A percentile compares a stretch with the other conserved stretches of the same genome.
Conservation (phyloP, 1,140 invertebrate species). For the Drepana arcuata region DNA sequence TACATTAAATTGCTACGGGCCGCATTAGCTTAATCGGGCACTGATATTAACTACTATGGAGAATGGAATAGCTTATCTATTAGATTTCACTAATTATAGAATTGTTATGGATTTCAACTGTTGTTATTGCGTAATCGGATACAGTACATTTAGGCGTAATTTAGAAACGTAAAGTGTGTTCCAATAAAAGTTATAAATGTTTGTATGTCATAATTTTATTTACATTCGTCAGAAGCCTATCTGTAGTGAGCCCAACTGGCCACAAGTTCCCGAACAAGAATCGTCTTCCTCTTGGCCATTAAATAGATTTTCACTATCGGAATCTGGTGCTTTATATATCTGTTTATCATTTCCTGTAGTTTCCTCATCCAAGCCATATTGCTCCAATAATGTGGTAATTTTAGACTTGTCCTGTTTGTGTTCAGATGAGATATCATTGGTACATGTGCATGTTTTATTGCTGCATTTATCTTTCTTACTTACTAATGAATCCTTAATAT, state of each 20-base stretch:
- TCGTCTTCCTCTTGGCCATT: conserved; percentile 28
- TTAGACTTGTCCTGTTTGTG: conserved; percentile 22
- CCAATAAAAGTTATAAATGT: too few relatives aligned
- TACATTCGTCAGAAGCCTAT: conserved; percentile 36
- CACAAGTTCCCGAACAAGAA: conserved; percentile 39
- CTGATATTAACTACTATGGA: too few relatives aligned
- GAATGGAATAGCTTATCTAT: too few relatives aligned
- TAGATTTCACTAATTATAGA: too few relatives aligned
- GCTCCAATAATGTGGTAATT: conserved; percentile 29
- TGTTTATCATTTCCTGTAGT: conserved; percentile 7
- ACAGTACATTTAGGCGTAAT: too few relatives aligned
- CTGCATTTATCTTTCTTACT: conserved; percentile 18
- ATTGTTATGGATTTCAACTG: too few relatives aligned
- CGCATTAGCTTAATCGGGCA: too few relatives aligned
- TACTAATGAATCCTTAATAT: conserved; percentile 1
- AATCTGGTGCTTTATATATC: conserved; percentile 11
- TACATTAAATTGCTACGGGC: too few relatives aligned
- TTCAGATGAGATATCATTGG: conserved; percentile 10
- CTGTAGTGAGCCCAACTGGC: conserved; percentile 28
- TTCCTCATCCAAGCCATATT: conserved; percentile 28
- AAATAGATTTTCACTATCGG: conserved; percentile 13
- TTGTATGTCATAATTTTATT: conserved; percentile 8
- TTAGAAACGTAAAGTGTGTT: too few relatives aligned
- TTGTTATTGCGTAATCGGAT: too few relatives aligned
- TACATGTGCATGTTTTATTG: conserved; percentile 21